Base-by-base conservation (phyloP, 2,888 invertebrate genomes). In the Dynastes hyllus region DNA sequence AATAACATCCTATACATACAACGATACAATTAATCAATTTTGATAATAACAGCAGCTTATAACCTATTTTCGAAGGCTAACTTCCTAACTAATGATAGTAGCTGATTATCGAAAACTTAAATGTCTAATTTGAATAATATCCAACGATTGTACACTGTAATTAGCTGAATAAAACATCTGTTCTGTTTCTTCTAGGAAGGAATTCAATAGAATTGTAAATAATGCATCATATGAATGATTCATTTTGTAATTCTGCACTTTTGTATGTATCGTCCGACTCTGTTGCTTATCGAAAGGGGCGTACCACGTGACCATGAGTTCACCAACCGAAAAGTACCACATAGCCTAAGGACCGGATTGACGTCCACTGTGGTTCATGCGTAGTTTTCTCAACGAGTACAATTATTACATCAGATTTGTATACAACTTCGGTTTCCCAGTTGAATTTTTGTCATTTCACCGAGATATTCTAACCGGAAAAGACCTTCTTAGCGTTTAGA, bases 401-500 rank as follows among this genome's bases (percentile, higher is more conserved):
- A 32, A 70, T 61, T 77, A 76, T 80, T 80, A 76, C 80, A 80
- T 80, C 80, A 80, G 78, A 75, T 67, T 75, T 58, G 51, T 65
- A 16, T 73, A 78, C 58, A 78, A 78, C 22, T 22, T 27, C 2
- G 13, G n/a, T 8, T 32, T 16, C 22, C 32, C 0, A 13, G n/a
- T 22, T 6, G 45, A 27, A 50, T 61, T 75, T n/a, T 61, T 45
- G 63, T 63, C 73, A 75, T 75, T 75, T 16, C 13, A 51, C 1
- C 27, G 11, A 51, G 29, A 51, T 51, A 29, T 29, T 51, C 22
- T 32, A 61, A 2, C 37, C 55, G 55, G 73, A 66, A 66, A 40
- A 66, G 66, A 66, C 5, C 66, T 45, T 45, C 45, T 45, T 45
- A 45, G 45, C 11, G 45, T 45, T 45, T 45, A 8, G 45, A 45